Evolutionary conservation across 1,140 invertebrate genomes (phyloP), one percentile per base, ranked within the genome.

Genomic region (Brachystomella parvula): DNA sequence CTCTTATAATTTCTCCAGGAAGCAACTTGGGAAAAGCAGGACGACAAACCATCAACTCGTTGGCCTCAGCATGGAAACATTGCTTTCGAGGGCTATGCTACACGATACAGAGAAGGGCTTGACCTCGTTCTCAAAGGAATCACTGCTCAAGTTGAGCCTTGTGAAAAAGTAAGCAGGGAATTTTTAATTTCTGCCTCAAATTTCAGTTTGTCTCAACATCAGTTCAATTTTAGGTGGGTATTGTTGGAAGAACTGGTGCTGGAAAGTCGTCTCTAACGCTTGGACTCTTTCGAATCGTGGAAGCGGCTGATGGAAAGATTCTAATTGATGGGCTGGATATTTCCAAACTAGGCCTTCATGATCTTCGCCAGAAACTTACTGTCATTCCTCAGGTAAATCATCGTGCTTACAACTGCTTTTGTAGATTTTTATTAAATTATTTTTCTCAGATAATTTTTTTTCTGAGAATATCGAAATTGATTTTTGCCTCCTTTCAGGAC

Each of bases 351-450:
- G 94, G 94, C 30, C 83, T 99, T 2, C 91, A 96, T 77, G 86
- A 90, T 69, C 78, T 99, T 30, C 83, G 96, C 60, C 85, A 86
- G 6, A 82, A 88, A 69, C 81, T 97, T 29, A 96, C 94, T 15
- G 94, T 95, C 74, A 95, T 96, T 77, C 89, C 89, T 47, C 89
- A 90, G 81, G 81, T n/a, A n/a, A n/a, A n/a, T n/a, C n/a, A n/a
- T n/a, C n/a, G n/a, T n/a, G n/a, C n/a, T n/a, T n/a, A n/a, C n/a
- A n/a, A n/a, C n/a, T n/a, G n/a, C n/a, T n/a, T n/a, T n/a, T n/a
- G n/a, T n/a, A n/a, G n/a, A n/a, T n/a, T n/a, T n/a, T n/a, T 83
- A 90, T 80, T 80, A 83, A 76, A 77, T 77, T 3, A 32, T 33
- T 26, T 17, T 32, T 32, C 26, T 3, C 6, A 6, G 28, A 26